Percentiles rank a stretch among this genome's conserved stretches.
phyloP scores from a whole-genome alignment of 2,113 vertebrate species.

The Verasper variegatus region DNA sequence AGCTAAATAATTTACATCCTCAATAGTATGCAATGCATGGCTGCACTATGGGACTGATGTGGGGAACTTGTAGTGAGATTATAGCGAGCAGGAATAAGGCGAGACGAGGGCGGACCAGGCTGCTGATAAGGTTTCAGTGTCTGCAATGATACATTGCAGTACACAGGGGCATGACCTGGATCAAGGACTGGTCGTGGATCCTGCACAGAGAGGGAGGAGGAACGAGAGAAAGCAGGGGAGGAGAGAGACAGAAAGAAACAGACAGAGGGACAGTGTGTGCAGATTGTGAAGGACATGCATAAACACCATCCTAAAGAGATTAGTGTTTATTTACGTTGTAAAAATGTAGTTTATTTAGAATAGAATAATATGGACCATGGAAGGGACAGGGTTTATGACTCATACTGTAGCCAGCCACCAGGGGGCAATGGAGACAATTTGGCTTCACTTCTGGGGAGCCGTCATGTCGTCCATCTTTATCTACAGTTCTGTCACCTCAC shows the following conservation, averaged over 20 bases:
- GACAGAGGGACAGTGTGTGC: too few relatives aligned
- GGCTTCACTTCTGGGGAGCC: too few relatives aligned
- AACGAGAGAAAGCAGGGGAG: not conserved
- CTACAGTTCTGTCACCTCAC: too few relatives aligned
- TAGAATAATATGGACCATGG: too few relatives aligned
- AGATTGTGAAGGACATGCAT: not conserved
- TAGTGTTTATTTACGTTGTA: too few relatives aligned
- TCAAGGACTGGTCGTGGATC: conserved; percentile 29
- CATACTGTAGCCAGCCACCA: too few relatives aligned
- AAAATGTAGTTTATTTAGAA: too few relatives aligned
- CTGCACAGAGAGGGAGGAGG: not conserved
- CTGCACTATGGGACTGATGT: conserved; percentile 84
- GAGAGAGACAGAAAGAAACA: too few relatives aligned
- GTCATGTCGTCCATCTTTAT: too few relatives aligned
- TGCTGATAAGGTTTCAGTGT: conserved; percentile 58
- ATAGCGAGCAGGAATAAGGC: conserved; percentile 58
- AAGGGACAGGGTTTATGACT: too few relatives aligned
- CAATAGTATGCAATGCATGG: conserved; percentile 77
- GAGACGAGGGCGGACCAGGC: conserved; percentile 22
- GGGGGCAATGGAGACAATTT: too few relatives aligned
- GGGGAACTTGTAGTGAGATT: conserved; percentile 85
- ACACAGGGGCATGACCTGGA: conserved; percentile 52
- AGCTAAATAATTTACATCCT: not conserved
- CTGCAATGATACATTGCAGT: conserved; percentile 38
- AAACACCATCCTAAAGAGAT: not conserved